Base-by-base conservation (phyloP, 2,888 invertebrate species). In the Lumbricus terrestris region DNA sequence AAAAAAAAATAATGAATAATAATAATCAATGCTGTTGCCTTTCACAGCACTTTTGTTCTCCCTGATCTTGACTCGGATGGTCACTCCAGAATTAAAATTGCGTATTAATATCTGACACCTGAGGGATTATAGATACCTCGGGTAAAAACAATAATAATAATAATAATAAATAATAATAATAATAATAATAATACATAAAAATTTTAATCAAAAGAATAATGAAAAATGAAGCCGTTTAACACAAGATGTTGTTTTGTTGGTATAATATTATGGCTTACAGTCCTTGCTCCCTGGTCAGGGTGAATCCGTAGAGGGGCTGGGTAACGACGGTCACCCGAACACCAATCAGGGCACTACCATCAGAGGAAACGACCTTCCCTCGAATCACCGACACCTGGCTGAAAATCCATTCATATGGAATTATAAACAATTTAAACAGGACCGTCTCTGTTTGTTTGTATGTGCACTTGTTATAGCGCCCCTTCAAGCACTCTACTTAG, bases 341-440 rank as follows among this genome's bases (percentile, higher is more conserved):
- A 94, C 99, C 99, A 95, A 98, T 97, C 96, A 99, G 97, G 93
- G 99, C 98, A 93, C 98, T 97, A 92, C 98, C 98, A 96, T 98
- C 98, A 91, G 97, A 97, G 92, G 98, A 97, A 93, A 98, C 97
- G 94, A 99, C 98, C 96, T 98, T 97, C 93, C 99, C 99, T 94
- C 99, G 97, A 96, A 99, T 98, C 95, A 99, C 99, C 94, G 99
- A 98, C 94, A 98, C 99, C 95, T 99, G 98, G 96, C 99, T 99
- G 96, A 90, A n/a, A 93, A 93, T 89, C 89, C 35, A 85, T 35
- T 85, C 85, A 34, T 1, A 47, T 20, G 47, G 47, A 85, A 69
- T n/a, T n/a, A 47, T n/a, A 69, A 29, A 13, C 69, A 8, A n/a
- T 69, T 11, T n/a, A n/a, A n/a, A n/a, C n/a, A 47, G 1, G 2